phyloP scores from a whole-genome alignment of 2,113 vertebrate species.

The Trogon surrucura region DNA sequence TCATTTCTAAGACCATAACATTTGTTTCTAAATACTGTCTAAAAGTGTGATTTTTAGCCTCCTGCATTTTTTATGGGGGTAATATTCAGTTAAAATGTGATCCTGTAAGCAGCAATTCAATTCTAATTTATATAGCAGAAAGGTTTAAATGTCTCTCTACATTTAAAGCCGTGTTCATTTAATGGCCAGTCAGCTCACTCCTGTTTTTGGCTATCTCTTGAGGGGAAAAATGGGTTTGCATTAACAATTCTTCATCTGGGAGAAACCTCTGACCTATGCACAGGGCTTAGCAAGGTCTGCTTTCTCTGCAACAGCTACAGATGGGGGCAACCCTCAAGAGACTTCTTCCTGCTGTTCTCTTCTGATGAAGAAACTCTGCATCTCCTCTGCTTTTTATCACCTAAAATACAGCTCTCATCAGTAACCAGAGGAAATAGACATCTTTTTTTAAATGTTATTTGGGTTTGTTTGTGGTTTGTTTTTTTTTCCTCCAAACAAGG shows the following conservation, averaged over 20 bases:
- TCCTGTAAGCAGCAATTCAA: background rate
- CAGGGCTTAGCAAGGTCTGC: background rate
- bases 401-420: background rate
- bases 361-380: background rate
- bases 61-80: background rate
- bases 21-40: background rate
- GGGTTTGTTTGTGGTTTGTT: background rate
- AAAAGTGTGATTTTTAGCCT: background rate
- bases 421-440: background rate
- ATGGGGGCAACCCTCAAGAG: background rate
- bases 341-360: background rate
- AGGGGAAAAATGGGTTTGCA: background rate
- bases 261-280: background rate
- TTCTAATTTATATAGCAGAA: background rate
- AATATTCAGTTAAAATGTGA: background rate
- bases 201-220: background rate
- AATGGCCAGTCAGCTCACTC: background rate
- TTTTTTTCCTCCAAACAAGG: background rate
- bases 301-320: background rate
- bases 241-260: background rate
- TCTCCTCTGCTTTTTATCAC: background rate
- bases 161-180: background rate
- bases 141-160: background rate
- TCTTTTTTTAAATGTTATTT: background rate
- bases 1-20: background rate